These are phyloP conservation scores for Gallinago nigripennis DNA, from an alignment of 2,797 vertebrate genomes.

Conservation along the genomic window DNA sequence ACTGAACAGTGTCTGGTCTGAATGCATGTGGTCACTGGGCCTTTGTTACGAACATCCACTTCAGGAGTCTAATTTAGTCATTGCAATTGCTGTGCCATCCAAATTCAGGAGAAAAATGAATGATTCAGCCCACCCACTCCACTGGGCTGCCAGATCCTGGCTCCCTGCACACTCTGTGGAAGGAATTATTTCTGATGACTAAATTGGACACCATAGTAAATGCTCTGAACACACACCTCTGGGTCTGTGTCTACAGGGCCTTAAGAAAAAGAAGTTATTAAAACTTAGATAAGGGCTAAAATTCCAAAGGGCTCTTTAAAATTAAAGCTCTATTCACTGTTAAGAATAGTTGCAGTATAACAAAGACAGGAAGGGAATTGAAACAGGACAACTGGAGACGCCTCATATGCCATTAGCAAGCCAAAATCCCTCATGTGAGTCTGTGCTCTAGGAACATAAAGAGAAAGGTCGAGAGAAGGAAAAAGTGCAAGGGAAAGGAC, in stretches of 20 bases:
- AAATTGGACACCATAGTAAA: conserved; percentile 15
- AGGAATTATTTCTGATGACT: conserved; percentile 36
- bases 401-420: neutral
- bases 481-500: neutral
- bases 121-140: conserved; percentile 24
- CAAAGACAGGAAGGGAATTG: conserved; percentile 16
- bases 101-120: conserved; percentile 35
- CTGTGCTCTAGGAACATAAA: conserved; percentile 17
- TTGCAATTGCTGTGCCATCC: neutral
- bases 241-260: neutral
- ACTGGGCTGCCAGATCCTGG: neutral
- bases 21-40: neutral
- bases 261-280: conserved; percentile 25
- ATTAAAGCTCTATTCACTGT: conserved; percentile 26
- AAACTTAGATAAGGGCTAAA: conserved; percentile 15
- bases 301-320: conserved; percentile 30
- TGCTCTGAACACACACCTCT: neutral
- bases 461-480: conserved; percentile 18
- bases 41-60: neutral
- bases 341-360: conserved; percentile 13
- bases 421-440: neutral
- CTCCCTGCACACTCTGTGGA: neutral
- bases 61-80: neutral
- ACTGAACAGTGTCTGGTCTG: neutral
- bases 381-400: neutral